Evolutionary conservation across 2,888 invertebrate genomes (phyloP).

Genomic region (Stomorhina lunata): DNA sequence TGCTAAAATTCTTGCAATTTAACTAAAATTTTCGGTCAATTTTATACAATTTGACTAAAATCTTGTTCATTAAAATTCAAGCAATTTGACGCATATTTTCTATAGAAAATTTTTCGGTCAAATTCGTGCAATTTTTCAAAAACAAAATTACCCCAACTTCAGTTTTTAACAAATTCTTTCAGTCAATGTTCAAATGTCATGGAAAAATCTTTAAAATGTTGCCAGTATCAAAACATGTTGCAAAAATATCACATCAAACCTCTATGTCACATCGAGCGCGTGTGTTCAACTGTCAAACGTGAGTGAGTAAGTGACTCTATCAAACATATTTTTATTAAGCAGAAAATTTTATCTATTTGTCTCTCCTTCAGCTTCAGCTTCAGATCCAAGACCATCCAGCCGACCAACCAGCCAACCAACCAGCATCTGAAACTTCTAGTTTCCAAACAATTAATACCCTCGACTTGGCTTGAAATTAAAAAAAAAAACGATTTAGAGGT

Average conservation of each 20-base stretch:
- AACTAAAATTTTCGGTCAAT: too few relatives aligned
- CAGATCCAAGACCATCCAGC: neutral
- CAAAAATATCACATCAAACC: slow-evolving; percentile 49
- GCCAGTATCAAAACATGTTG: neutral
- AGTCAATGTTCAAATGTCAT: slow-evolving; percentile 7
- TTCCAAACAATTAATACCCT: slow-evolving; percentile 59
- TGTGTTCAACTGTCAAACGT: neutral
- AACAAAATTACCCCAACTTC: too few relatives aligned
- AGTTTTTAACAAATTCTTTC: too few relatives aligned
- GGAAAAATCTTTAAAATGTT: slow-evolving; percentile 26
- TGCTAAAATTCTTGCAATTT: too few relatives aligned
- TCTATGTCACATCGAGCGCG: neutral
- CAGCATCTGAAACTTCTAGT: slow-evolving; percentile 27
- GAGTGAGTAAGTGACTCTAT: slow-evolving; percentile 24
- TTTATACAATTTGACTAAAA: too few relatives aligned
- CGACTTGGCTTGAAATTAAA: slow-evolving; percentile 36
- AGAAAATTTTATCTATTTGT: neutral
- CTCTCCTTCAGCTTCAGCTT: too few relatives aligned
- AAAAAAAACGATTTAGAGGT: slow-evolving; percentile 3
- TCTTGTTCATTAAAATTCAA: too few relatives aligned
- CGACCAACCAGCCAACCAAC: neutral
- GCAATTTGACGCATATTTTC: too few relatives aligned
- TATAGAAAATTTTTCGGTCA: too few relatives aligned
- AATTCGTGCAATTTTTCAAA: too few relatives aligned
- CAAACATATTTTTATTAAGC: slow-evolving; percentile 25